Evolutionary conservation across 1,140 invertebrate species (phyloP), one percentile per base, ranked within the genome.

Genomic region (Zaprionus lachaisei): DNA sequence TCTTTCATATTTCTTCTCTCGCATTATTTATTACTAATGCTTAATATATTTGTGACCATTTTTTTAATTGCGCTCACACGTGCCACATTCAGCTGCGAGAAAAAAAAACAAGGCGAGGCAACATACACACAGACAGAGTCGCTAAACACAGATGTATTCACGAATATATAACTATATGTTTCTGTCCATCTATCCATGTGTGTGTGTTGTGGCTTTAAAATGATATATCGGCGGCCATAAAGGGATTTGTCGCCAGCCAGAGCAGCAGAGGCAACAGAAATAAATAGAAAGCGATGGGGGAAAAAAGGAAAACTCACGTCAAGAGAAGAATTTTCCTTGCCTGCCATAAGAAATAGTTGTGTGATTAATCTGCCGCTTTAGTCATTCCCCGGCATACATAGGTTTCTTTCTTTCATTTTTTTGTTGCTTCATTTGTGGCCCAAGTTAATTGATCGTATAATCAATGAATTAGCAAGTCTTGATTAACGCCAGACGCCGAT

Each of bases 21-120:
- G 68, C 65, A 89, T 87, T 89, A 87, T 89, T 87, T 87, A 87
- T 87, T 89, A 87, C 78, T 77, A 89, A 89, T 87, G 80, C 83
- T 83, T 81, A 87, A 87, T 89, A 89, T 87, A 89, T 80, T 86
- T 72, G 68, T 24, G 72, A 54, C 22, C 41, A 65, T 64, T 77
- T 81, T 81, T 85, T 90, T 89, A 90, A 89, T 89, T 89, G 81
- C 81, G 72, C 72, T 81, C 75, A 84, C 85, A 89, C 85, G 85
- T 89, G 85, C 85, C 85, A 64, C 69, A 57, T 47, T 26, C 54
- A 64, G 63, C 61, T 28, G 41, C 41, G 57, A 57, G 37, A 79
- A 44, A 76, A 20, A 76, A 20, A 63, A 38, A 69, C 14, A 47
- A 15, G 38, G 5, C 17, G 5, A 34, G 41, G 51, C 37, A 63